phyloP scores from a whole-genome alignment of 2,888 invertebrate genomes.

The Pristionchus japonicus region DNA sequence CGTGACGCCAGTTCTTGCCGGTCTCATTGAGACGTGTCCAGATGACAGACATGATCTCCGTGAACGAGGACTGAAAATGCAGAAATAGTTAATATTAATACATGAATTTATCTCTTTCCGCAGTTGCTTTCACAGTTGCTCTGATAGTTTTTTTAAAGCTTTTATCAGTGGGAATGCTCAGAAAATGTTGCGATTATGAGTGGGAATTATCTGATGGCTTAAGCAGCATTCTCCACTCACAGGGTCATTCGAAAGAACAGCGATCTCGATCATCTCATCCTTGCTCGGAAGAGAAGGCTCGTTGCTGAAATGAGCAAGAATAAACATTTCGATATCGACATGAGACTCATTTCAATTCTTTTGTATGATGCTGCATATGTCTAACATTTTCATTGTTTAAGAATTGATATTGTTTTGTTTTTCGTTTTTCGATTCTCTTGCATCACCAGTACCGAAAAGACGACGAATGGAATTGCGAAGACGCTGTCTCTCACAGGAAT shows the following conservation, averaged over 20 bases:
- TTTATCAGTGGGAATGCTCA: no score
- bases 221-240: conserved; percentile 81
- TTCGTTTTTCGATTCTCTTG: background rate
- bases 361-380: background rate
- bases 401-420: background rate
- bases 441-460: conserved; percentile 11
- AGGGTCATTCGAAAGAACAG: conserved; percentile 98
- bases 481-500: background rate
- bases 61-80: conserved; percentile 85
- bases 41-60: conserved; percentile 99
- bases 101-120: no score
- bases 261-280: conserved; percentile 99
- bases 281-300: conserved; percentile 77
- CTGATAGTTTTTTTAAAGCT: no score
- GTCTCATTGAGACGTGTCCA: conserved; percentile 99
- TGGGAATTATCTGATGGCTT: no score
- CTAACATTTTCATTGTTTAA: background rate
- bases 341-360: no score
- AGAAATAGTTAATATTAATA: no score
- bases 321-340: no score
- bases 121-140: no score
- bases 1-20: conserved; percentile 99
- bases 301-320: no score
- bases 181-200: no score
- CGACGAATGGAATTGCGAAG: background rate